phyloP scores from a whole-genome alignment of 2,888 invertebrate species.

The Limnephilus marmoratus region DNA sequence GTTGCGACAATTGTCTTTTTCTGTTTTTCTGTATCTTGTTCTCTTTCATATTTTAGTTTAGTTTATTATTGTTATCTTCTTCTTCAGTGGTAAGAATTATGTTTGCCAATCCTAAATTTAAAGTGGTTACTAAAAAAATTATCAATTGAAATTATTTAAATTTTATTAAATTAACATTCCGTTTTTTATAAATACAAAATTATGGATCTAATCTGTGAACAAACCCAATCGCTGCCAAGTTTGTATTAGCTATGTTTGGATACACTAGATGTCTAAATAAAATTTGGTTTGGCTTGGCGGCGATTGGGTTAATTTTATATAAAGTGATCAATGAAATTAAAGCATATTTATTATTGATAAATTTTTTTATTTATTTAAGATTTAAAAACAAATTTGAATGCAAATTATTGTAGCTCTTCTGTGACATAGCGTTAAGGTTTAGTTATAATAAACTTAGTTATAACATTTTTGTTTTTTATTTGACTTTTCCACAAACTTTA shows the following conservation, averaged over 20 bases:
- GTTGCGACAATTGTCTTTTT: no score
- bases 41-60: no score
- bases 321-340: background rate
- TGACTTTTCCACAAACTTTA: background rate
- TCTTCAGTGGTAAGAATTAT: background rate
- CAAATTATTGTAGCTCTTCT: background rate
- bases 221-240: background rate
- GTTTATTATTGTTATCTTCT: no score
- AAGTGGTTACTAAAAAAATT: background rate
- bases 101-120: background rate
- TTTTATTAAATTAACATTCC: background rate
- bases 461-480: slow-evolving; percentile 2
- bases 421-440: background rate
- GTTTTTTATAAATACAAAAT: background rate
- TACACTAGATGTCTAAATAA: no score
- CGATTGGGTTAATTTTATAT: background rate
- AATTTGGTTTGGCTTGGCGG: no score
- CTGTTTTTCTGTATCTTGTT: no score
- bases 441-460: background rate
- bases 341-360: background rate
- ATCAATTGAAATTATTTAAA: background rate
- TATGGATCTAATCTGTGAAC: background rate
- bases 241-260: no score
- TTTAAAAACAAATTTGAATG: background rate
- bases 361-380: no score